Conservation (phyloP, 2,888 invertebrate genomes). For the Drosophila prostipennis region DNA sequence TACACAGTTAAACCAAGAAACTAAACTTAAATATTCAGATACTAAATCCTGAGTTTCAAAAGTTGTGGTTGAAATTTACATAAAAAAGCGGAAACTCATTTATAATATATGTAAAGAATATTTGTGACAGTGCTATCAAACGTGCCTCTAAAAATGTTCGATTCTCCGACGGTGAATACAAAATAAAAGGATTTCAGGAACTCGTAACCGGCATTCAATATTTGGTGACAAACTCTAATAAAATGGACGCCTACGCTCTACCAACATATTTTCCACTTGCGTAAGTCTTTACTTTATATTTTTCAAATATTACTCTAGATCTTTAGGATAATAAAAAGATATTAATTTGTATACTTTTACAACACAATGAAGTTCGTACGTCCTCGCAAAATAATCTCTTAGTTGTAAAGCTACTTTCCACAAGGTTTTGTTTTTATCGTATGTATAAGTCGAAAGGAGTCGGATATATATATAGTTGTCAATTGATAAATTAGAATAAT, state of each 20-base stretch:
- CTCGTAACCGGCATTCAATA: neutral
- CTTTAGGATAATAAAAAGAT: too few species aligned
- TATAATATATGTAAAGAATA: neutral
- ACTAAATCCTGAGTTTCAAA: neutral
- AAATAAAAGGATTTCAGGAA: neutral
- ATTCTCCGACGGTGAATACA: slow-evolving; percentile 22
- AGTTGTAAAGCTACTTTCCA: too few species aligned
- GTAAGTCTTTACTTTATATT: slow-evolving; percentile 52
- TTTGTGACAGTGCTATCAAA: neutral
- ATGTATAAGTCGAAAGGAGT: too few species aligned
- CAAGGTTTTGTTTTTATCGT: too few species aligned
- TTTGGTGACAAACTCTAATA: neutral
- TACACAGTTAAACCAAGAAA: neutral
- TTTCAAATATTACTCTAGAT: too few species aligned
- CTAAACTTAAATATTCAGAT: neutral
- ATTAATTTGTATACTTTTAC: too few species aligned
- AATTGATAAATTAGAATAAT: too few species aligned
- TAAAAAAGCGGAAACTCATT: neutral
- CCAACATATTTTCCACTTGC: slow-evolving; percentile 70
- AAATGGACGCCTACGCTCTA: slow-evolving; percentile 68
- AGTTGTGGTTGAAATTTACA: neutral
- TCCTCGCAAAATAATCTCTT: too few species aligned
- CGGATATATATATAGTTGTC: too few species aligned
- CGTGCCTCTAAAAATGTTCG: neutral
- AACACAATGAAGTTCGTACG: too few species aligned